Evolutionary conservation across 2,113 vertebrate species (phyloP), one percentile per base, ranked within the genome.

Genomic region (Phasianus colchicus): DNA sequence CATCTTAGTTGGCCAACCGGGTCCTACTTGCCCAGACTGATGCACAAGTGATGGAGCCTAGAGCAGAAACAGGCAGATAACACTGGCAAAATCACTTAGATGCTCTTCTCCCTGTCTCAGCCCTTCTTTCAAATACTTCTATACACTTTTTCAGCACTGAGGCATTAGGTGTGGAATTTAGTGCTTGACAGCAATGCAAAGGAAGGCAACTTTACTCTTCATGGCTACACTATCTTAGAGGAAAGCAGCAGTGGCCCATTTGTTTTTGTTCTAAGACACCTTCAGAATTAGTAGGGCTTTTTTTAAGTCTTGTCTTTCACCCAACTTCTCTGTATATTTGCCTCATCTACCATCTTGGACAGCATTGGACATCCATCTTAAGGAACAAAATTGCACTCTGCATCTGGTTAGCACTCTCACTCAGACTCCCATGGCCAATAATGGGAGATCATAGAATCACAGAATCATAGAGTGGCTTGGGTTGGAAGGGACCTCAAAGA

Each of bases 281-380:
- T 88, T 70, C 50, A 42, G n/a, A 85, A 73, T 10, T 54, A 6
- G 3, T 30, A 30, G 22, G 30, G 27, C 4, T 8, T 89, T n/a
- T 45, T 71, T 13, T 27, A 24, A 7, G 13, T 20, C 20, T 32
- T 47, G 11, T 13, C 61, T 84, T 58, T 20, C n/a, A 77, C 32
- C 2, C 5, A 22, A 70, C 60, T 70, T 13, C 4, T 17, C 8
- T 30, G 40, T 0, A 0, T 22, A 11, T 5, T 70, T 74, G 4
- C 13, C 24, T 86, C 19, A 29, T 34, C 17, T 40, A 7, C 73
- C 15, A 71, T n/a, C 30, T 30, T 48, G 50, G 66, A 32, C 12
- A 45, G 17, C 42, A 54, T 5, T 8, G 30, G 55, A 19, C 18
- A n/a, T 58, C 55, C 18, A 58, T 50, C 40, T 75, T 3, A 36